Percentiles rank a stretch among this genome's conserved stretches.
phyloP scores from a whole-genome alignment of 2,797 vertebrate species.

The Coregonus ussuriensis region DNA sequence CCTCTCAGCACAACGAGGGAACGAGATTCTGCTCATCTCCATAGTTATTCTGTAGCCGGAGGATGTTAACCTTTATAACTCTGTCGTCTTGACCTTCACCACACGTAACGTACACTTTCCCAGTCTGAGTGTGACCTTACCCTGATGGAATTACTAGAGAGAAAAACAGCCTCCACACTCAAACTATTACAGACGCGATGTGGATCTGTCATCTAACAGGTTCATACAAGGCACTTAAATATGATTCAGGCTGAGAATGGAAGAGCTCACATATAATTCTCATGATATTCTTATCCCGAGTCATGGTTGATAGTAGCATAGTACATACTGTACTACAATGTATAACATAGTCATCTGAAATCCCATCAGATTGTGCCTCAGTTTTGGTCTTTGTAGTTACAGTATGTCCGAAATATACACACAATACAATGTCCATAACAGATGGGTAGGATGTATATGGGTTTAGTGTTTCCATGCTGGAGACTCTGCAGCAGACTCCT shows the following conservation, averaged over 20 bases:
- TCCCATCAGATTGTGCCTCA: background rate
- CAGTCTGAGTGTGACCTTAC: slow-evolving; percentile 1
- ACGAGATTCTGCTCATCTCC: background rate
- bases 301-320: background rate
- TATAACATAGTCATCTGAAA: background rate
- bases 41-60: slow-evolving; percentile 1
- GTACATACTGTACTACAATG: background rate
- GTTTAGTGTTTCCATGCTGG: background rate
- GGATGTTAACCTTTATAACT: slow-evolving; percentile 6
- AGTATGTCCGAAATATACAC: no score
- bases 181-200: background rate
- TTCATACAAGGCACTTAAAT: background rate
- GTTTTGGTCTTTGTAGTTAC: background rate
- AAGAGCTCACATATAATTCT: background rate
- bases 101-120: background rate
- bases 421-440: no score
- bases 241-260: background rate
- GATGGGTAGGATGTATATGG: background rate
- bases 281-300: background rate
- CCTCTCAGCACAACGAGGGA: background rate
- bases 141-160: background rate
- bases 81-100: slow-evolving; percentile 4
- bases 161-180: background rate
- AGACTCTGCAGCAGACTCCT: background rate
- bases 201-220: background rate